These are phyloP conservation scores for Strix uralensis DNA, from an alignment of 2,113 vertebrate species.

Conservation along the genomic window DNA sequence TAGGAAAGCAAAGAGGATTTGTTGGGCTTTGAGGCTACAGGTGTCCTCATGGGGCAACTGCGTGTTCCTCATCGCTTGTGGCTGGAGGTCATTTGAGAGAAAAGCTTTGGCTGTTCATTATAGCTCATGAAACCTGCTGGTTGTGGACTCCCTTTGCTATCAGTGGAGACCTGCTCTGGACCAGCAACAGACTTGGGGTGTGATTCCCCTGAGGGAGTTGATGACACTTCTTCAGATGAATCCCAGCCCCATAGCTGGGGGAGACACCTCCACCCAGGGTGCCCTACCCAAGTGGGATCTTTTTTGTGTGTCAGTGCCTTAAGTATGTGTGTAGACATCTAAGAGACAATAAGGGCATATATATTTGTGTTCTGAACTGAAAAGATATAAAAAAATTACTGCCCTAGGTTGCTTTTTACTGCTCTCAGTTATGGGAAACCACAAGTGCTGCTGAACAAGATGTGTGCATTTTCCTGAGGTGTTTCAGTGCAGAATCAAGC, in stretches of 20 bases:
- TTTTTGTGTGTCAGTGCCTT: neutral
- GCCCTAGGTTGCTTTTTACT: neutral
- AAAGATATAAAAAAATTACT: neutral
- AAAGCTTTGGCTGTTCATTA: neutral
- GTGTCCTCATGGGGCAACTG: neutral
- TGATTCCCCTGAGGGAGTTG: neutral
- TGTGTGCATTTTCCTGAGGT: neutral
- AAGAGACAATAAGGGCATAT: neutral
- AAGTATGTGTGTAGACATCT: neutral
- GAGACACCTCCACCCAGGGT: neutral
- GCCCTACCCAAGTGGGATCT: neutral
- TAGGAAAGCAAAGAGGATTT: neutral
- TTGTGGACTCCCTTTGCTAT: neutral
- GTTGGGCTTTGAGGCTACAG: neutral
- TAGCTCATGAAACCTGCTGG: rapidly evolving
- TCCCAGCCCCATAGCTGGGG: neutral
- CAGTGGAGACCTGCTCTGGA: neutral
- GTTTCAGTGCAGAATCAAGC: neutral
- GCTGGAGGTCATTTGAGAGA: neutral
- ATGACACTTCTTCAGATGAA: neutral
- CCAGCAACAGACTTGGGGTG: neutral
- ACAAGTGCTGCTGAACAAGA: neutral
- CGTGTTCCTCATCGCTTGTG: neutral
- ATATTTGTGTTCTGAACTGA: neutral
- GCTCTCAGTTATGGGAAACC: neutral